Percentiles rank a stretch among this genome's conserved stretches.
phyloP scores from a whole-genome alignment of 2,888 invertebrate genomes.

The Galerucella pusilla region DNA sequence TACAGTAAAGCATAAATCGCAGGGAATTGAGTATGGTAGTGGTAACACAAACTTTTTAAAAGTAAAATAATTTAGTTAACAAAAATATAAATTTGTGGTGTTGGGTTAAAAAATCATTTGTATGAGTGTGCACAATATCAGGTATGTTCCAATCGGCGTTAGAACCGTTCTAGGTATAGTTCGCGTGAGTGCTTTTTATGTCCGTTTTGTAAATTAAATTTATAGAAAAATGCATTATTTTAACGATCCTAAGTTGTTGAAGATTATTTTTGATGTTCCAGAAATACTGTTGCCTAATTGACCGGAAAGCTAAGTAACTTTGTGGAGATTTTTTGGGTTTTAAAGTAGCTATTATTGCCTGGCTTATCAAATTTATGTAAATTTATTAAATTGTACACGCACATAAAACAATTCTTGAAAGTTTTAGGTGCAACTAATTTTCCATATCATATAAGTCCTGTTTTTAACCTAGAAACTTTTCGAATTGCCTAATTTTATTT shows the following conservation, averaged over 20 bases:
- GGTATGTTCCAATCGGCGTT: no score
- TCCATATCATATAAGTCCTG: neutral
- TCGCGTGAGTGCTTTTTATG: no score
- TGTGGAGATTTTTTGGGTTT: constrained; percentile 1
- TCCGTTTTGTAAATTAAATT: no score
- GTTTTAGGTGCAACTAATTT: constrained; percentile 4
- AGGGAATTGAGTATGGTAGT: no score
- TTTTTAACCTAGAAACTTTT: neutral
- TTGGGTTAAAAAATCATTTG: no score
- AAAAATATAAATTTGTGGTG: no score
- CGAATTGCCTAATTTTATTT: constrained; percentile 6
- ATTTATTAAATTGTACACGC: neutral
- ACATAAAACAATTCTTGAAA: neutral
- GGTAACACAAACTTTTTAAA: no score
- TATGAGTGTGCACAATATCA: no score
- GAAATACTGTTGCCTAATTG: neutral
- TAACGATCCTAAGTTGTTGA: neutral
- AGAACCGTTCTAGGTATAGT: no score
- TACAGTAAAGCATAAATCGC: no score
- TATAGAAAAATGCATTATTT: no score
- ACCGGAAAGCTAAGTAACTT: neutral
- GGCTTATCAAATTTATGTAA: constrained; percentile 2
- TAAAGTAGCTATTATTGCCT: constrained; percentile 1
- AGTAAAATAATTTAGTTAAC: no score
- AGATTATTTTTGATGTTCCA: neutral